Percentiles rank a stretch among this genome's conserved stretches.
phyloP scores from a whole-genome alignment of 2,797 vertebrate genomes.

The Sebastes diaconus region DNA sequence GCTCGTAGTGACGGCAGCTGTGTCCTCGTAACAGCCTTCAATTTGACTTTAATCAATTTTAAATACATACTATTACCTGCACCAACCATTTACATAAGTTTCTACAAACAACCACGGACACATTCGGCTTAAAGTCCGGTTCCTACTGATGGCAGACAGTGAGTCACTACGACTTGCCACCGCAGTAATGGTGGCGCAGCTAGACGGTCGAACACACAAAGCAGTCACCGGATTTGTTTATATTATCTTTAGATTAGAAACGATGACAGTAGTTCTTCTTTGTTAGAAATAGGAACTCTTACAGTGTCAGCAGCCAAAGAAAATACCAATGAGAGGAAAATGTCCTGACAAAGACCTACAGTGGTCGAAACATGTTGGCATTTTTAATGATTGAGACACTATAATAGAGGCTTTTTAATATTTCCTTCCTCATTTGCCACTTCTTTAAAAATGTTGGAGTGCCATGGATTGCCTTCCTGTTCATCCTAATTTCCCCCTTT shows the following conservation, averaged over 20 bases:
- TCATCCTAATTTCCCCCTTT: too few relatives aligned
- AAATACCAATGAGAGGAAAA: background rate
- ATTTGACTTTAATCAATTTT: background rate
- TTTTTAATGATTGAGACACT: too few relatives aligned
- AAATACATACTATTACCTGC: background rate
- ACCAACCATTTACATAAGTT: background rate
- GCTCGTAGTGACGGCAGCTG: background rate
- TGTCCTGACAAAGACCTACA: too few relatives aligned
- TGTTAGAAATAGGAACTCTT: too few relatives aligned
- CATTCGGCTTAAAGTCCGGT: background rate
- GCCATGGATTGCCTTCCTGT: too few relatives aligned
- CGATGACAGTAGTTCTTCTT: accelerated
- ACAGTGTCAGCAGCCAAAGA: too few relatives aligned
- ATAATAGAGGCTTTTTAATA: too few relatives aligned
- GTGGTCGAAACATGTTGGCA: too few relatives aligned
- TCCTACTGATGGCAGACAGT: background rate
- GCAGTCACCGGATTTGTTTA: background rate
- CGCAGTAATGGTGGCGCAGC: background rate
- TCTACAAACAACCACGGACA: background rate
- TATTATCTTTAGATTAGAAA: background rate
- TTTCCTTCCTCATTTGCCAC: too few relatives aligned
- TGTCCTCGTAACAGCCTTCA: background rate
- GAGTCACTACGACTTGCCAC: background rate
- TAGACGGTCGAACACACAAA: background rate
- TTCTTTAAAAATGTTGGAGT: too few relatives aligned